Evolutionary conservation across 2,113 vertebrate genomes (phyloP).

Genomic region (Poeciliopsis retropinna): DNA sequence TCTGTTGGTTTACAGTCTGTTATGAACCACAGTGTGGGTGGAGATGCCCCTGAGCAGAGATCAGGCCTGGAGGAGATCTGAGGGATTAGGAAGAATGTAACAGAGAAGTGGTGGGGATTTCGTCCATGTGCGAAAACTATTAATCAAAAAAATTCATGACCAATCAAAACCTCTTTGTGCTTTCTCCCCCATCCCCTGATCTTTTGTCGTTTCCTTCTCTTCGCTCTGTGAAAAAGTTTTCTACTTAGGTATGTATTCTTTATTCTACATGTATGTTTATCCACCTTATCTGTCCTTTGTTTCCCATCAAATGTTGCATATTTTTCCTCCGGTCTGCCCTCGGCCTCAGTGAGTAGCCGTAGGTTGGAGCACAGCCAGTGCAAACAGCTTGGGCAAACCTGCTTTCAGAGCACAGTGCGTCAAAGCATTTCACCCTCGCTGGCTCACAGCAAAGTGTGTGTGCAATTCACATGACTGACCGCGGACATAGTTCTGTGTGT

Average conservation of each 20-base stretch:
- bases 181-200: neutral
- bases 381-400: slow-evolving; percentile 74
- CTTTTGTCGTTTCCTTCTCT: slow-evolving; percentile 10
- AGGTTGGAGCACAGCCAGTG: slow-evolving; percentile 56
- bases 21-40: slow-evolving; percentile 30
- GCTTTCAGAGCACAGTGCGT: slow-evolving; percentile 52
- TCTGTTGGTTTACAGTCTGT: slow-evolving; percentile 56
- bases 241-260: slow-evolving; percentile 16
- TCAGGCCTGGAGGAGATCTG: slow-evolving; percentile 21
- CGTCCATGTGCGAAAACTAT: slow-evolving; percentile 71
- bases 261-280: slow-evolving; percentile 25
- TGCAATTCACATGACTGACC: slow-evolving; percentile 36
- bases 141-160: slow-evolving; percentile 62
- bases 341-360: slow-evolving; percentile 45
- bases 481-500: slow-evolving; percentile 41
- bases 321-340: slow-evolving; percentile 22
- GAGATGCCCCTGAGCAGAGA: slow-evolving; percentile 38
- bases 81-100: slow-evolving; percentile 65
- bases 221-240: slow-evolving; percentile 14
- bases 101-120: slow-evolving; percentile 59
- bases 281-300: slow-evolving; percentile 37
- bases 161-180: slow-evolving; percentile 17
- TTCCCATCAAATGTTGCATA: slow-evolving; percentile 32
- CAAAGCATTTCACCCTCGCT: slow-evolving; percentile 29
- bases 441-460: slow-evolving; percentile 9